Conservation (phyloP, 2,113 vertebrate genomes). For the Ardeotis arabs region DNA sequence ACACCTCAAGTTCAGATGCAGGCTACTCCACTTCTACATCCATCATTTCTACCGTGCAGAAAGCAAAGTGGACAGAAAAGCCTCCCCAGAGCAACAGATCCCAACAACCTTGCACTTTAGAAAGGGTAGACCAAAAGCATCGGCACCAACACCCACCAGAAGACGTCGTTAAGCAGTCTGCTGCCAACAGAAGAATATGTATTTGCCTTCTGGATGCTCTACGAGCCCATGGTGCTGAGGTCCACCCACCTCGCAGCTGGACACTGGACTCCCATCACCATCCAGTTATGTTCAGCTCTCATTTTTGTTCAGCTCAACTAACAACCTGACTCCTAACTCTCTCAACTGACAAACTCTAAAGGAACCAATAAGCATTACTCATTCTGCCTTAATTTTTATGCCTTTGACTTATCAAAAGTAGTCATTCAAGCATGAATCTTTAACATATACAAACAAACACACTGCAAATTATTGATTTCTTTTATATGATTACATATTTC, state of each 20-base stretch:
- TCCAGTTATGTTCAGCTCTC: not conserved
- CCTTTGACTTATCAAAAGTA: not conserved
- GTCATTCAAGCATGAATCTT: not conserved
- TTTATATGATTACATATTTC: not conserved
- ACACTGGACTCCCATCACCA: not conserved
- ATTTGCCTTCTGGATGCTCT: not conserved
- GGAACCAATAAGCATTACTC: not conserved
- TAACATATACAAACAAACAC: not conserved
- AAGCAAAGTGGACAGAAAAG: not conserved
- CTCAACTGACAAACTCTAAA: not conserved
- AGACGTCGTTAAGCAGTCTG: accelerated
- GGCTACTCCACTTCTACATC: not conserved
- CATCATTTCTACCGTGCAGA: not conserved
- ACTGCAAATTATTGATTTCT: not conserved
- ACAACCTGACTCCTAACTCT: not conserved
- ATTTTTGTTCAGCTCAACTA: not conserved
- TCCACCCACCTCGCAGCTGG: not conserved
- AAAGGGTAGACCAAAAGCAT: not conserved
- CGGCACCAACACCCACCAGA: not conserved
- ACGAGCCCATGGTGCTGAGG: not conserved
- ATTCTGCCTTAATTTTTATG: not conserved
- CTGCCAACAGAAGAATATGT: not conserved
- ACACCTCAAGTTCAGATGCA: not conserved
- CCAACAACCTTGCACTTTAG: accelerated
- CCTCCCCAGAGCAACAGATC: not conserved